Evolutionary conservation across 2,888 invertebrate genomes (phyloP).

Genomic region (Leptinotarsa juncta): DNA sequence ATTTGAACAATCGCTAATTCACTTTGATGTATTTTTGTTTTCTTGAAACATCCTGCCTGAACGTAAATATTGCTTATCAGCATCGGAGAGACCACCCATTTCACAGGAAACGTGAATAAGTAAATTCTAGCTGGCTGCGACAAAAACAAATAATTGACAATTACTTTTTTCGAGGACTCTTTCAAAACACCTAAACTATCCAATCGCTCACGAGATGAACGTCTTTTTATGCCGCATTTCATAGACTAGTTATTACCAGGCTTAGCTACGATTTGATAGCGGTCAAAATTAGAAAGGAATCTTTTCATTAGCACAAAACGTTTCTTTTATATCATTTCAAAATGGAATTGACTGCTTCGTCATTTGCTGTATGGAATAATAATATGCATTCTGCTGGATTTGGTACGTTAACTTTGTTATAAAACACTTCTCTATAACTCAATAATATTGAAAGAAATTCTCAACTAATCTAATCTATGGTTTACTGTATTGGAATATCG

Average conservation of each 20-base stretch:
- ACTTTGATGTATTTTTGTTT: not conserved
- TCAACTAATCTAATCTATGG: too few relatives aligned
- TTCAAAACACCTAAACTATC: not conserved
- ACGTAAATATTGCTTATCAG: not conserved
- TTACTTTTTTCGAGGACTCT: slow-evolving; percentile 2
- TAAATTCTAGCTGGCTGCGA: not conserved
- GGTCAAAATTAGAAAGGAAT: not conserved
- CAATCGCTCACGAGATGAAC: not conserved
- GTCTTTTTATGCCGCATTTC: not conserved
- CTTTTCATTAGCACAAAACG: too few relatives aligned
- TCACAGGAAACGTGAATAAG: slow-evolving; percentile 6
- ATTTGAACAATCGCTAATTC: not conserved
- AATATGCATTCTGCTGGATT: too few relatives aligned
- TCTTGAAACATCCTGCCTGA: not conserved
- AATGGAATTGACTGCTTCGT: too few relatives aligned
- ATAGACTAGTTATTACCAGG: not conserved
- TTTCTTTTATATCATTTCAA: too few relatives aligned
- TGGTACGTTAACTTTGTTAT: too few relatives aligned
- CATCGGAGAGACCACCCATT: slow-evolving; percentile 4
- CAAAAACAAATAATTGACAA: slow-evolving; percentile 9
- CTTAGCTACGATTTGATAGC: not conserved
- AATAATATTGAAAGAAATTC: too few relatives aligned
- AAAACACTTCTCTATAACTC: too few relatives aligned
- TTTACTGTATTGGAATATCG: too few relatives aligned
- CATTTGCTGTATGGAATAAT: too few relatives aligned